Base-by-base conservation (phyloP, 2,888 invertebrate genomes). In the Epistrophella euchroma region DNA sequence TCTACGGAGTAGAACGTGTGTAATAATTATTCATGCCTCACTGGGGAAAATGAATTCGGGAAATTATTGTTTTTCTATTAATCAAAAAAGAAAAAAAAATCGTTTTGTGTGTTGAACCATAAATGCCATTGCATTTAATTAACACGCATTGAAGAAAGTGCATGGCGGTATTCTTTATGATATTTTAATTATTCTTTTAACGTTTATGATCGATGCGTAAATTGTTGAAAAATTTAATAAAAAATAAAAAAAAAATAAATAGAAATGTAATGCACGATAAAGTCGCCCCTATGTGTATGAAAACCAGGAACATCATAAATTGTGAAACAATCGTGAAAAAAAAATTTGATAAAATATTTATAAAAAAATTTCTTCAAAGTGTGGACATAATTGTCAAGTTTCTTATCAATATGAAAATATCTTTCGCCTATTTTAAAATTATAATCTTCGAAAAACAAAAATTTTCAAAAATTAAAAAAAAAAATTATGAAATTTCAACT, bases 41-140 rank as follows among this genome's bases (percentile, higher is more conserved):
- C 58, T 68, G 68, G 50, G 50, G 43, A 43, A 22, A 62, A 64
- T 43, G 22, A 62, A 71, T 71, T 78, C 43, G 25, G 19, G 45
- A 78, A 78, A 52, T 52, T 40, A 71, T 35, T 62, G 25, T 43
- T 55, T 62, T 71, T 71, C 62, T 52, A 64, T 71, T 55, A 78
- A 71, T 71, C 37, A 40, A 15, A 40, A 58, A 56, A 2, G 15
- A 11, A 50, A 7, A 25, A 32, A 68, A 58, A 70, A 55, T 52
- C 52, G 15, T 25, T 9, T 9, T 52, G 52, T 52, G n/a, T 52
- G 25, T n/a, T 52, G 25, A 52, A 52, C 52, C n/a, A 52, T 52
- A 28, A 25, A 52, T 4, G 28, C 9, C 2, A 52, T 25, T 52
- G 52, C 25, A 28, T 25, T 52, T 52, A 25, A 52, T 52, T 52